Conservation (phyloP, 1,140 invertebrate genomes). For the Drosophila persimilis region DNA sequence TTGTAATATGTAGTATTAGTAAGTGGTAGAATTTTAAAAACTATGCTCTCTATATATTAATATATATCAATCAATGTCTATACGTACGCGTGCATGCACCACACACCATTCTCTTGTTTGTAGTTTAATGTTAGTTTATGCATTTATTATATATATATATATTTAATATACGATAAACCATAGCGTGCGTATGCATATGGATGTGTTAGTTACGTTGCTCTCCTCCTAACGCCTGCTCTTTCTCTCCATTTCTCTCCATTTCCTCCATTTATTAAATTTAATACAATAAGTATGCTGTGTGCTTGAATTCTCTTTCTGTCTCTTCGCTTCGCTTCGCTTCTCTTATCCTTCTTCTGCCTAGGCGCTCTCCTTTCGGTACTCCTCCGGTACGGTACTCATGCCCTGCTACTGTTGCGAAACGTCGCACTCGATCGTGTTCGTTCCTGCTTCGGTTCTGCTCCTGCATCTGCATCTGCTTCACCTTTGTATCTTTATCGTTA, state of each 20-base stretch:
- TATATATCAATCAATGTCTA: slow-evolving; percentile 16
- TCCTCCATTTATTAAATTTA: slow-evolving; percentile 51
- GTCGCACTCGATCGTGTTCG: background rate
- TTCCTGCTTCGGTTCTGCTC: background rate
- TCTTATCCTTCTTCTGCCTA: slow-evolving; percentile 12
- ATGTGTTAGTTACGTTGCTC: slow-evolving; percentile 61
- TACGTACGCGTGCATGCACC: slow-evolving; percentile 35
- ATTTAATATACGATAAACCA: slow-evolving; percentile 60
- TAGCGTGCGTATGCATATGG: slow-evolving; percentile 66
- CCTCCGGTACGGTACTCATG: background rate
- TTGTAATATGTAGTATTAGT: slow-evolving; percentile 58
- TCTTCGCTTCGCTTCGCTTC: slow-evolving; percentile 29
- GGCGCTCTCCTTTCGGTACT: background rate
- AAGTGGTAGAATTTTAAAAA: slow-evolving; percentile 72
- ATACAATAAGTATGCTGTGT: slow-evolving; percentile 77
- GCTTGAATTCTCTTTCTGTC: slow-evolving; percentile 17
- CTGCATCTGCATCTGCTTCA: slow-evolving; percentile 2
- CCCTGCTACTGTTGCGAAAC: too few relatives aligned
- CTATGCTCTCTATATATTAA: slow-evolving; percentile 50
- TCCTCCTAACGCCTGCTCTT: slow-evolving; percentile 28
- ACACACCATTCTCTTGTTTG: slow-evolving; percentile 24
- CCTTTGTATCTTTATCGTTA: background rate
- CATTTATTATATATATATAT: slow-evolving; percentile 58
- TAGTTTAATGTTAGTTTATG: slow-evolving; percentile 51
- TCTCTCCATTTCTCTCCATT: background rate